phyloP scores from a whole-genome alignment of 2,888 invertebrate species.

The Mythimna loreyi region DNA sequence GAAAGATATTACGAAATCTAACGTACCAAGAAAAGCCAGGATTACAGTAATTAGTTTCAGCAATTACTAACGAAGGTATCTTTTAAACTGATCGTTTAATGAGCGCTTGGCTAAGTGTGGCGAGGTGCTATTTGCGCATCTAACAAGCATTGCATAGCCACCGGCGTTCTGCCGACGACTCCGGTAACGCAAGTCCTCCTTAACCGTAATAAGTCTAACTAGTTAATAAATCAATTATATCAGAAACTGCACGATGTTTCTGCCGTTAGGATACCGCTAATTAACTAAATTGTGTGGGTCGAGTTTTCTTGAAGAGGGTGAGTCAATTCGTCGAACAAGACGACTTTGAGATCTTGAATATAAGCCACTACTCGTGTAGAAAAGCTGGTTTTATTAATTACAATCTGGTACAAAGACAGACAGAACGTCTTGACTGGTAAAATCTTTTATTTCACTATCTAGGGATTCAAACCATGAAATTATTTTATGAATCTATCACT shows the following conservation, averaged over 20 bases:
- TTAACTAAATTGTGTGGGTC: constrained; percentile 27
- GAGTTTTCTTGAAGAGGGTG: constrained; percentile 18
- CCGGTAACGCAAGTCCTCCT: constrained; percentile 52
- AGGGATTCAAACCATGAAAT: not conserved
- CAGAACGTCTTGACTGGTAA: not conserved
- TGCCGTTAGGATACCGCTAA: constrained; percentile 40
- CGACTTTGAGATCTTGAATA: not conserved
- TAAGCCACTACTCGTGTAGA: not conserved
- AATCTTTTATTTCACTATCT: not conserved
- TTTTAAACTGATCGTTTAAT: constrained; percentile 27
- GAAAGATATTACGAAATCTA: not conserved
- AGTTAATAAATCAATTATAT: constrained; percentile 52
- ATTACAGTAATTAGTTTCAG: not conserved
- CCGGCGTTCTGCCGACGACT: constrained; percentile 45
- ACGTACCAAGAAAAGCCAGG: not conserved
- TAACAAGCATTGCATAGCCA: constrained; percentile 52
- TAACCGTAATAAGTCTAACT: constrained; percentile 44
- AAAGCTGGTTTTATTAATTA: constrained; percentile 9
- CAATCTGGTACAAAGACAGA: too few relatives aligned
- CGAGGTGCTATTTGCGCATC: constrained; percentile 42
- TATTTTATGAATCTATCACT: not conserved
- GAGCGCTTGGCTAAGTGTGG: constrained; percentile 40
- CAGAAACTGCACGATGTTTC: constrained; percentile 40
- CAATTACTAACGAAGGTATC: constrained; percentile 8
- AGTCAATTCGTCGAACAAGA: constrained; percentile 3